A percentile compares a stretch with the other conserved stretches of the same genome.
Evolutionary conservation across 2,797 vertebrate species (phyloP).

Genomic region (Babyrousa celebensis): DNA sequence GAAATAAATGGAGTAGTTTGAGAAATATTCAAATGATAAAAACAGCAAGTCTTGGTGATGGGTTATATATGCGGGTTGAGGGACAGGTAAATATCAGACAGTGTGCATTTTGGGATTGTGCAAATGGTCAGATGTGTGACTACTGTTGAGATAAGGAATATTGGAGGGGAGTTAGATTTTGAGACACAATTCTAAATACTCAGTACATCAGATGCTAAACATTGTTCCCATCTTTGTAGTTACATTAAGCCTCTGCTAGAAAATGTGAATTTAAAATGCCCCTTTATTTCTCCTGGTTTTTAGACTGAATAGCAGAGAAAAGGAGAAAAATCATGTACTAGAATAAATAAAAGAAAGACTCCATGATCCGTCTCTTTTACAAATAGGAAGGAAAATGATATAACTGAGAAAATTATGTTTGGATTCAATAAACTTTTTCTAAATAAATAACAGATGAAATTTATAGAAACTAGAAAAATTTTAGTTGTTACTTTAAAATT

Average conservation of each 20-base stretch:
- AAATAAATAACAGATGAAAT: background rate
- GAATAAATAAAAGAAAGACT: background rate
- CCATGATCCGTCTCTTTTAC: background rate
- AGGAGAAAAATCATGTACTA: background rate
- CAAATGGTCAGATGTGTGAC: background rate
- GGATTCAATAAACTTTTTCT: background rate
- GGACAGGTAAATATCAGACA: background rate
- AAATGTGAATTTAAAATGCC: background rate
- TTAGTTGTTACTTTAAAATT: conserved; percentile 17
- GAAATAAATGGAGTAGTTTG: background rate
- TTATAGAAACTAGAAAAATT: background rate
- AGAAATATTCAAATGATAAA: background rate
- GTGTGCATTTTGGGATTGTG: background rate
- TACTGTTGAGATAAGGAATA: background rate
- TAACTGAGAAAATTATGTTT: background rate
- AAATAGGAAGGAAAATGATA: background rate
- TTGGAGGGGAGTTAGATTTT: background rate
- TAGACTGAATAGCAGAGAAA: background rate
- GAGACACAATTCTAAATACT: background rate
- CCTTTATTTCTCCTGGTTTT: background rate
- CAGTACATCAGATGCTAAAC: background rate
- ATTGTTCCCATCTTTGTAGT: background rate
- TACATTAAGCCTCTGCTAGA: background rate
- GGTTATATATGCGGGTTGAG: background rate
- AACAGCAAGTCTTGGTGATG: background rate